A percentile compares a stretch with the other conserved stretches of the same genome.
phyloP scores from a whole-genome alignment of 2,113 vertebrate species.

The Sisor rabdophorus region DNA sequence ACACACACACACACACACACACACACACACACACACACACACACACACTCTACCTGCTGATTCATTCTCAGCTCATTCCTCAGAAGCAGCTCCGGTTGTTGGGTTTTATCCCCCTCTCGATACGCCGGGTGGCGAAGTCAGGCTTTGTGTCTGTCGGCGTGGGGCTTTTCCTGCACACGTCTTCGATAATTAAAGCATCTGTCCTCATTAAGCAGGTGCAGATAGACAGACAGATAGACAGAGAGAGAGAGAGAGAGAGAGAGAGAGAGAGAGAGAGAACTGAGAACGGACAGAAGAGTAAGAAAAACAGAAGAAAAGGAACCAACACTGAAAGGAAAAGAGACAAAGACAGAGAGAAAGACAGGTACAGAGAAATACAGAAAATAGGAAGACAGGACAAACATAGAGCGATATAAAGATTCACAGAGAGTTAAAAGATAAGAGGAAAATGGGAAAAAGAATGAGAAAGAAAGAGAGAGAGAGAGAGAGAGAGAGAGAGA shows the following conservation, averaged over 20 bases:
- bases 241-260: not conserved
- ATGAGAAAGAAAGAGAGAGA: no score
- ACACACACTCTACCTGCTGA: not conserved
- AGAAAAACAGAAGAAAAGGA: not conserved
- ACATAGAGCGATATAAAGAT: no score
- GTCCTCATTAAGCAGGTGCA: not conserved
- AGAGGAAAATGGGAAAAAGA: no score
- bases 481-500: no score
- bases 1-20: not conserved
- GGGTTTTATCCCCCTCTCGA: not conserved
- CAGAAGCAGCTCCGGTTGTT: not conserved
- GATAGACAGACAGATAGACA: not conserved
- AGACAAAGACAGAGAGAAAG: no score
- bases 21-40: not conserved
- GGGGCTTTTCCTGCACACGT: not conserved
- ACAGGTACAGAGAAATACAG: no score
- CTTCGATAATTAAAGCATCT: not conserved
- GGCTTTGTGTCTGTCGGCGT: not conserved
- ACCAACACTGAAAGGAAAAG: no score
- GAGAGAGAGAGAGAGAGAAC: no score
- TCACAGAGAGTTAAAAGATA: no score
- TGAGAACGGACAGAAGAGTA: no score
- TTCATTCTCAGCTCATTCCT: constrained; percentile 6
- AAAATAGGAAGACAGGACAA: no score
- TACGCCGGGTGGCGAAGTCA: not conserved